Evolutionary conservation across 2,797 vertebrate species (phyloP).

Genomic region (Orientallactaga sibirica): DNA sequence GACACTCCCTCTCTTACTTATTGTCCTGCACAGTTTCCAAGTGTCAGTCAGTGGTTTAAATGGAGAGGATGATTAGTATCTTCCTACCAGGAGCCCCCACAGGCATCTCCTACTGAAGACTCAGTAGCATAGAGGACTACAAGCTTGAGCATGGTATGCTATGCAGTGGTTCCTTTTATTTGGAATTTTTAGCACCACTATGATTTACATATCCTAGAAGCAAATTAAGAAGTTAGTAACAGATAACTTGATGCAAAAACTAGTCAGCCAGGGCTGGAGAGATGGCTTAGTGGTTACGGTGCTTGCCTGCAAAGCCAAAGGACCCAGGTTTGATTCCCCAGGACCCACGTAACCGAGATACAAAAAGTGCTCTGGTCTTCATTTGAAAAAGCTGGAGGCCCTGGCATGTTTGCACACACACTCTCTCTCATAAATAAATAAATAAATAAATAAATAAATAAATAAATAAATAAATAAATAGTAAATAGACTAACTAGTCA

Average conservation of each 20-base stretch:
- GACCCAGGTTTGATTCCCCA: too few species aligned
- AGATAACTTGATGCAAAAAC: background rate
- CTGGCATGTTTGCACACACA: too few species aligned
- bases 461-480: too few species aligned
- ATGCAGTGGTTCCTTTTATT: background rate
- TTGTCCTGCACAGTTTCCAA: background rate
- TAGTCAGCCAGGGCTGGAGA: background rate
- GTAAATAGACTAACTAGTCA: background rate
- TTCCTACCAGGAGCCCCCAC: background rate
- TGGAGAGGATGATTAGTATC: background rate
- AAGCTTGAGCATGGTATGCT: background rate
- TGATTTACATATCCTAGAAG: background rate
- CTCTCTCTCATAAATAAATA: too few species aligned
- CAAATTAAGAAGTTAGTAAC: conserved; percentile 19
- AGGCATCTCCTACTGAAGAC: background rate
- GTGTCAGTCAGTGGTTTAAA: background rate
- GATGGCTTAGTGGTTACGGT: too few species aligned
- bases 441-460: too few species aligned
- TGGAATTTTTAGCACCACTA: background rate
- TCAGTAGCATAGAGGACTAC: background rate
- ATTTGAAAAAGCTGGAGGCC: too few species aligned
- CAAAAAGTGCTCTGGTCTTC: too few species aligned
- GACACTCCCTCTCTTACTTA: background rate
- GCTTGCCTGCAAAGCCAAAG: too few species aligned
- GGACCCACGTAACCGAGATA: too few species aligned